Percentiles rank a stretch among this genome's conserved stretches.
phyloP scores from a whole-genome alignment of 2,888 invertebrate genomes.

The Cyaniris semiargus region DNA sequence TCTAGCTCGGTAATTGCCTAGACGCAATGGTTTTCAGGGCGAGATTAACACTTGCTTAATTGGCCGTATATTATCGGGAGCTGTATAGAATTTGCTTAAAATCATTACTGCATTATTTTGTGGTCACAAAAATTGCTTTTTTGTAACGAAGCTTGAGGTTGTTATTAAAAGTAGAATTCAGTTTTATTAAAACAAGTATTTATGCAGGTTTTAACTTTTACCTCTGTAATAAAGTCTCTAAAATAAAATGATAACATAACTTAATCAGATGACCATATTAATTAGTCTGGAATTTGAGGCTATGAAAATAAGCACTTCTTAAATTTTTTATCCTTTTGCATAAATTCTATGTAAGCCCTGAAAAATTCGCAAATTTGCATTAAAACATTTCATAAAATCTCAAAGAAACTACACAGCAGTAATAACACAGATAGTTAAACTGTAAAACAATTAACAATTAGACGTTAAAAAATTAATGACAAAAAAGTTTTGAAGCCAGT shows the following conservation, averaged over 20 bases:
- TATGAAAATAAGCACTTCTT: too few relatives aligned
- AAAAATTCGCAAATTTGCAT: background rate
- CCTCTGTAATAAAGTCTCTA: too few relatives aligned
- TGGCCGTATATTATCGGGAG: constrained; percentile 67
- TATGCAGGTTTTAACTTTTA: too few relatives aligned
- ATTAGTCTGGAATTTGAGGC: too few relatives aligned
- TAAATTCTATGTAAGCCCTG: too few relatives aligned
- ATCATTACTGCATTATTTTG: background rate
- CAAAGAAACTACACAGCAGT: background rate
- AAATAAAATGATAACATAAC: too few relatives aligned
- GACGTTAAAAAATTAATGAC: constrained; percentile 3
- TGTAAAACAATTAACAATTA: constrained; percentile 4
- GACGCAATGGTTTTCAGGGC: constrained; percentile 34
- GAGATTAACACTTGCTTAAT: constrained; percentile 74
- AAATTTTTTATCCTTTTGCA: too few relatives aligned
- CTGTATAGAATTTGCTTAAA: constrained; percentile 3
- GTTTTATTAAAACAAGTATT: too few relatives aligned
- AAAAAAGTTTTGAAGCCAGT: constrained; percentile 18
- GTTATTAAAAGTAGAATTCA: too few relatives aligned
- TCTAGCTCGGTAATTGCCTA: constrained; percentile 32
- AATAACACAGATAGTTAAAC: background rate
- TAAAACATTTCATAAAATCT: background rate
- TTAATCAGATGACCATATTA: too few relatives aligned
- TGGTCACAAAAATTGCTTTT: background rate
- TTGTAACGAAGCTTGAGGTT: background rate